These are phyloP conservation scores for Zootoca vivipara DNA, from an alignment of 2,113 vertebrate species.

Conservation along the genomic window DNA sequence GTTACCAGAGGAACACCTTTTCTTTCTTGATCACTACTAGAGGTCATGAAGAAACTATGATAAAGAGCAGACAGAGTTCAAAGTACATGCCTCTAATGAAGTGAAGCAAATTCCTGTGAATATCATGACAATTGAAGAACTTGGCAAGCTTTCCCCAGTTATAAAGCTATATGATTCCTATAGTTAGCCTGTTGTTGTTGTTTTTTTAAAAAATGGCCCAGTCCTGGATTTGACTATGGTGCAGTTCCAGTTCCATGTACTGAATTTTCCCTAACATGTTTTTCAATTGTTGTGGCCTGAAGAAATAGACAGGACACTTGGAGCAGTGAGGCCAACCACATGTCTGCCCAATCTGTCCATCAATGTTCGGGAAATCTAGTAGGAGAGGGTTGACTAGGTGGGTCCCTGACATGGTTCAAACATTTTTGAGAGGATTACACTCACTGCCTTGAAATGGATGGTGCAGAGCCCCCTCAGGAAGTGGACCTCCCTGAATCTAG, in stretches of 20 bases:
- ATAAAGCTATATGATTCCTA: neutral
- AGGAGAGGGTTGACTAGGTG: too few species aligned
- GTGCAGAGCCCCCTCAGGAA: too few species aligned
- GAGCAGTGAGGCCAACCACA: too few species aligned
- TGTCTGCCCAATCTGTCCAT: too few species aligned
- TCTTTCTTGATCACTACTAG: neutral
- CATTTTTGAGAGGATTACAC: too few species aligned
- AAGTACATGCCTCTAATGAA: neutral
- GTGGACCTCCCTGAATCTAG: too few species aligned
- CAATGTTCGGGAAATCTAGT: too few species aligned
- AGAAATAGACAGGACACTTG: too few species aligned
- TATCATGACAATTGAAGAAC: neutral
- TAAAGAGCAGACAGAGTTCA: neutral
- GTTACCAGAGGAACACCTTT: neutral
- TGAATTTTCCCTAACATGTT: neutral
- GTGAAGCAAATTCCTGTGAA: neutral
- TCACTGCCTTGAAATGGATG: too few species aligned
- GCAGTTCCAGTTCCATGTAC: neutral
- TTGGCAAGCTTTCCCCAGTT: neutral
- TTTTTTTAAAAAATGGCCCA: too few species aligned
- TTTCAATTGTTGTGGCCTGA: too few species aligned
- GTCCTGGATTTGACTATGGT: neutral
- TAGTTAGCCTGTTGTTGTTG: neutral
- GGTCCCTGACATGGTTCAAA: too few species aligned
- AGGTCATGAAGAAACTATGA: neutral